phyloP scores from a whole-genome alignment of 2,797 vertebrate genomes.

The Menidia menidia region DNA sequence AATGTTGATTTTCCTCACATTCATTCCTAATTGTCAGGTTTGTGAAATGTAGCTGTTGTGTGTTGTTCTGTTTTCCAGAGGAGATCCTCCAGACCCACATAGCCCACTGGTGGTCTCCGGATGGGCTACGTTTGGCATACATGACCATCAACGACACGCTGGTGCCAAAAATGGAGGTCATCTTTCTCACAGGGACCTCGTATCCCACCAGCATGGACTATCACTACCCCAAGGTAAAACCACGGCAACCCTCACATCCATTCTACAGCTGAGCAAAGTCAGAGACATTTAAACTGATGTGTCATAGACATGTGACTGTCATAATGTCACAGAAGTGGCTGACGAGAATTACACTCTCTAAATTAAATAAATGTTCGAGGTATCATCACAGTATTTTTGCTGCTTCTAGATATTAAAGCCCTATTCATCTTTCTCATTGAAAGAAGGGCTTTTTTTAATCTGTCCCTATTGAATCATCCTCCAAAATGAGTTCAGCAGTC shows the following conservation, averaged over 20 bases:
- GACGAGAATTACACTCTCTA: not conserved
- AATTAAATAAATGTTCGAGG: not conserved
- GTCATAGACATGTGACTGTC: not conserved
- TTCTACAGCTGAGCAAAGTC: not conserved
- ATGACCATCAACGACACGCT: constrained; percentile 94
- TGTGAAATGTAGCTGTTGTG: not conserved
- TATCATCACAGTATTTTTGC: not conserved
- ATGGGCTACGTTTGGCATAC: constrained; percentile 93
- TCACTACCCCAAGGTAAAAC: constrained; percentile 94
- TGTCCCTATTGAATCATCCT: not conserved
- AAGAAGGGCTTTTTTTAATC: not conserved
- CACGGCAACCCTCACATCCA: not conserved
- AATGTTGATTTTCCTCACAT: not conserved
- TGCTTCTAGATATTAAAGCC: not conserved
- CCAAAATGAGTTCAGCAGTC: not conserved
- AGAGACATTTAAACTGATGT: not conserved
- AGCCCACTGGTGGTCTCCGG: constrained; percentile 98
- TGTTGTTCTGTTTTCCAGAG: constrained; percentile 79
- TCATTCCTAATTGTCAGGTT: not conserved
- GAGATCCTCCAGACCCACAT: constrained; percentile 94
- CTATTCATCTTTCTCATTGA: not conserved
- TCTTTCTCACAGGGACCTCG: constrained; percentile 87
- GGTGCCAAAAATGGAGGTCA: constrained; percentile 95
- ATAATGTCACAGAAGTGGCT: not conserved
- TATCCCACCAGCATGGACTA: constrained; percentile 91